Evolutionary conservation across 2,888 invertebrate genomes (phyloP).

Genomic region (Acanthopleura granulata): DNA sequence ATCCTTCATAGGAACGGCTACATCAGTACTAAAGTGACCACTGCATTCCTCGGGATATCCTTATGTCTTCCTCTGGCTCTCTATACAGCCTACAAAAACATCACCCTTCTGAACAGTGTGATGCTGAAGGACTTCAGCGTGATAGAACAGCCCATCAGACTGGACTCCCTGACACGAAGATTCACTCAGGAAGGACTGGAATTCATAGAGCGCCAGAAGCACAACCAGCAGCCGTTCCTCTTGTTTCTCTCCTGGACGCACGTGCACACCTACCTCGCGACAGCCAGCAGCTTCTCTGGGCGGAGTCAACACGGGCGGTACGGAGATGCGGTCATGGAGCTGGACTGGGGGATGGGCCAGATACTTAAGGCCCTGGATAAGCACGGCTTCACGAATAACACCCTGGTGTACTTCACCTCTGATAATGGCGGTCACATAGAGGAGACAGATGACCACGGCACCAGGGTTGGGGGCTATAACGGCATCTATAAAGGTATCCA

Average conservation of each 20-base stretch:
- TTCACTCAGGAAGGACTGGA: slow-evolving; percentile 54
- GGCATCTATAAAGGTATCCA: slow-evolving; percentile 39
- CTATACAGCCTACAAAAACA: slow-evolving; percentile 28
- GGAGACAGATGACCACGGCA: slow-evolving; percentile 65
- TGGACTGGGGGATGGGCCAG: slow-evolving; percentile 73
- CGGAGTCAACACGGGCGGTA: slow-evolving; percentile 69
- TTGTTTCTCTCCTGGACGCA: slow-evolving; percentile 73
- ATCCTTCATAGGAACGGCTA: slow-evolving; percentile 30
- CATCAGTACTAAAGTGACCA: slow-evolving; percentile 23
- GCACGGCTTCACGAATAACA: slow-evolving; percentile 63
- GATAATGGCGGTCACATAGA: slow-evolving; percentile 72
- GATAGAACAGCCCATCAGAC: slow-evolving; percentile 71
- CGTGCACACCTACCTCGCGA: slow-evolving; percentile 79
- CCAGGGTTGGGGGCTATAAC: slow-evolving; percentile 64
- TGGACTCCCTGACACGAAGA: slow-evolving; percentile 65
- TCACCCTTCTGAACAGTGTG: slow-evolving; percentile 57
- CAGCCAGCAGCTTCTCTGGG: slow-evolving; percentile 72
- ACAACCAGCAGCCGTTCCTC: slow-evolving; percentile 67
- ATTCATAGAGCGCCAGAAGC: slow-evolving; percentile 48
- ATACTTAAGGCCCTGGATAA: slow-evolving; percentile 66
- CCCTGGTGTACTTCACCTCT: slow-evolving; percentile 72
- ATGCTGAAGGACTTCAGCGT: slow-evolving; percentile 67
- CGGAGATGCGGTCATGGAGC: slow-evolving; percentile 72
- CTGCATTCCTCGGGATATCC: slow-evolving; percentile 4
- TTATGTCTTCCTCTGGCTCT: slow-evolving; percentile 25